Evolutionary conservation across 30 jellyfish, hydroid and myxozoan species (phyloP), one percentile per base, ranked within the genome.

Genomic region (Aurelia aurita): DNA sequence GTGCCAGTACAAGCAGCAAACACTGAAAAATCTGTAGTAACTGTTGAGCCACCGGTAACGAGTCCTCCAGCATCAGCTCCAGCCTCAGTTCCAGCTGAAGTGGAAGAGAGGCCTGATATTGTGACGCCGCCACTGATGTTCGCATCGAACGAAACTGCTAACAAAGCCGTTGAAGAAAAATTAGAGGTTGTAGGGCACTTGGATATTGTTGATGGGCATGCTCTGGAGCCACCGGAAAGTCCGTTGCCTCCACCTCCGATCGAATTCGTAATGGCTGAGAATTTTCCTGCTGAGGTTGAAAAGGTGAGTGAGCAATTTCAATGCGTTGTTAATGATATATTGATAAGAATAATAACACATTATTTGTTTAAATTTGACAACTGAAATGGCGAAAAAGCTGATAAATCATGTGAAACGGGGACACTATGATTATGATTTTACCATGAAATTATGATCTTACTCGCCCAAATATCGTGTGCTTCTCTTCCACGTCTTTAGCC

Each of bases 111-210:
- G 25, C 29, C 67, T 55, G 29, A 19, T 55, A 53, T 80, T 45
- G 53, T 80, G 4, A 80, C 90, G 75, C 90, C 90, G 3, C 90
- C 90, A 0, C 34, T 34, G 32, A 80, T 80, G 90, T 80, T 80
- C 57, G 75, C 76, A 16, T 51, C 90, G 10, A 64, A 29, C 28
- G 39, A 21, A 10, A 8, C 46, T 1, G 29, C 11, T 22, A 16
- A 22, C 12, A 55, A 55, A 19, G 67, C 25, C 25, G 13, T 39
- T 9, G 51, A 39, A 39, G 51, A 2, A 15, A n/a, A 55, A n/a
- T 55, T 55, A 55, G 29, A 22, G 25, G 67, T 55, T 55, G 67
- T 19, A 55, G 31, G 67, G 29, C 25, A 55, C 13, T 22, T 22
- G 25, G 67, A 55, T 2, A 55, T 55, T 2, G 29, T 55, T 55